These are phyloP conservation scores for Pseudorectes ferrugineus DNA, from an alignment of 2,113 vertebrate species.

Conservation along the genomic window DNA sequence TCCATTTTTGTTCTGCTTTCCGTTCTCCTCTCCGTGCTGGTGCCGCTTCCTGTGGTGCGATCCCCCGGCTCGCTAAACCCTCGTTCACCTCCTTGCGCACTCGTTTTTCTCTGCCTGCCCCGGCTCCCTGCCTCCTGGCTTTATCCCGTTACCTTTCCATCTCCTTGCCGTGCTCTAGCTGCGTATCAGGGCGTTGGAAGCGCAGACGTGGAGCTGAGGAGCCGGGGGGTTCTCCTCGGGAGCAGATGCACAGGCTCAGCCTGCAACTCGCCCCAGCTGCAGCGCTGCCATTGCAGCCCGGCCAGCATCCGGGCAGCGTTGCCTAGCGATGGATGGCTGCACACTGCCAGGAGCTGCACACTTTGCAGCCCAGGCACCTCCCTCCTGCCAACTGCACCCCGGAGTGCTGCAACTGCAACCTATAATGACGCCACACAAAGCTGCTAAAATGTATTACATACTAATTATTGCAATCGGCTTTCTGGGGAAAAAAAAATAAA, in stretches of 20 bases:
- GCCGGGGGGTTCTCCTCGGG: neutral
- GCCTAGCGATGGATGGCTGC: slow-evolving; percentile 53
- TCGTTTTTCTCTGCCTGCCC: neutral
- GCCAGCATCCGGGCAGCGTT: slow-evolving; percentile 40
- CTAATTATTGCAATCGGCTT: neutral
- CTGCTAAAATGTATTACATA: neutral
- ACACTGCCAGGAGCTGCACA: neutral
- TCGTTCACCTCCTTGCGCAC: neutral
- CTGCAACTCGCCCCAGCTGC: neutral
- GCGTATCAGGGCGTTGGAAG: fast-evolving
- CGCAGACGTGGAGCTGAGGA: neutral
- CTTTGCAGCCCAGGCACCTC: slow-evolving; percentile 25
- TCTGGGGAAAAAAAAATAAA: neutral
- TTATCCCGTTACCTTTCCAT: neutral
- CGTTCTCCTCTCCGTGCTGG: neutral
- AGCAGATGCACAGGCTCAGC: neutral
- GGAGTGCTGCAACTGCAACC: neutral
- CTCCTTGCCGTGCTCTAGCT: neutral
- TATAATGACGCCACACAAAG: neutral
- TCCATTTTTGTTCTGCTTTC: slow-evolving; percentile 9
- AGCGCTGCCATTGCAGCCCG: slow-evolving; percentile 34
- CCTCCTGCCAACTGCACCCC: neutral
- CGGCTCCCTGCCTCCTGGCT: neutral
- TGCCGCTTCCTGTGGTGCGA: neutral
- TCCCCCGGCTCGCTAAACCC: neutral